Evolutionary conservation across 1,140 invertebrate genomes (phyloP).

Genomic region (Radopholus similis): DNA sequence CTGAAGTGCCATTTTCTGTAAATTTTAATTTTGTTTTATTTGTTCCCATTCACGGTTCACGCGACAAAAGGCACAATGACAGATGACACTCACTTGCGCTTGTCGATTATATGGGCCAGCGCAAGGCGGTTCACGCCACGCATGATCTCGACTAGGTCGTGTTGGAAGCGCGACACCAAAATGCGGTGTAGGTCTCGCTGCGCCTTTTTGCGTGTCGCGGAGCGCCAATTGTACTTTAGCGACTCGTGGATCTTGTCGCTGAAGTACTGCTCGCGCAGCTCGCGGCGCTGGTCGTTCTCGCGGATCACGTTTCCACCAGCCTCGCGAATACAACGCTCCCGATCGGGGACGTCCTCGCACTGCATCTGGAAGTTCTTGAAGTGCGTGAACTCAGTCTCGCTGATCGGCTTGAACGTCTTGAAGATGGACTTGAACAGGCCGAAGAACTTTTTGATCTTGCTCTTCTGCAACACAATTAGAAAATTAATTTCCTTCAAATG

Average conservation of each 20-base stretch:
- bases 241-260: neutral
- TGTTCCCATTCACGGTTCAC: no score
- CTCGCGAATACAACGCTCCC: neutral
- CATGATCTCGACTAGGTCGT: neutral
- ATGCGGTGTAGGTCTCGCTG: neutral
- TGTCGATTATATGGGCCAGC: neutral
- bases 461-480: neutral
- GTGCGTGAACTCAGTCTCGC: neutral
- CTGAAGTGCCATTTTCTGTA: neutral
- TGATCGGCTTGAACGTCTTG: neutral
- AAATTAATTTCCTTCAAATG: neutral
- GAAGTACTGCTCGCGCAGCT: neutral
- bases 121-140: neutral
- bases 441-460: neutral
- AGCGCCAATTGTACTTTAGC: neutral
- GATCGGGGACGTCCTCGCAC: neutral
- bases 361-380: neutral
- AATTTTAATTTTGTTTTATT: neutral
- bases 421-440: neutral
- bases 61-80: no score
- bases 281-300: neutral
- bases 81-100: neutral
- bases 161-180: neutral
- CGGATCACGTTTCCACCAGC: neutral
- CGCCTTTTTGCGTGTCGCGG: neutral